phyloP scores from a whole-genome alignment of 2,113 vertebrate species.

The Halichoerus grypus region DNA sequence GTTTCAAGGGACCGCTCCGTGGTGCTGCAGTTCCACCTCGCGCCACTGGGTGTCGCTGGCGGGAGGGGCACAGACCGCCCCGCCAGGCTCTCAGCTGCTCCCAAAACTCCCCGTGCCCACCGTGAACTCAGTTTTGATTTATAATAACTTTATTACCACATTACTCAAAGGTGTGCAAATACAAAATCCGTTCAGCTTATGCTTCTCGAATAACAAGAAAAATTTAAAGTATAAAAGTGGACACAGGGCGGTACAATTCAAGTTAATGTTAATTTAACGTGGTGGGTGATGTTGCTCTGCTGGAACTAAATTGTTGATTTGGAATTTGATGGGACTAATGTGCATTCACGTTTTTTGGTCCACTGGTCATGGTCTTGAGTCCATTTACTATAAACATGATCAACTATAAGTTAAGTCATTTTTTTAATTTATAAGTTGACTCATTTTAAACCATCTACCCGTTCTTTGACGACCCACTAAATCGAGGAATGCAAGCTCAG shows the following conservation, averaged over 20 bases:
- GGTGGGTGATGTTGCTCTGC: not conserved
- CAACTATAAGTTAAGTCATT: not conserved
- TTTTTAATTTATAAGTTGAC: not conserved
- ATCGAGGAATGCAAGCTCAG: not conserved
- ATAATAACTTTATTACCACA: not conserved
- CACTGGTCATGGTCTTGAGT: not conserved
- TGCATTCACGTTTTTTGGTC: not conserved
- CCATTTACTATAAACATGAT: not conserved
- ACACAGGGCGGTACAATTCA: not conserved
- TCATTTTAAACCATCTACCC: not conserved
- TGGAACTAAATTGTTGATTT: not conserved
- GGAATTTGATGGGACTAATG: not conserved
- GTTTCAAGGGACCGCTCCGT: rapidly evolving
- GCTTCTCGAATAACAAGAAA: not conserved
- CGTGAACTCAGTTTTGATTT: not conserved
- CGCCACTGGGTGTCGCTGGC: not conserved
- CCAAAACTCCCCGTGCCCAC: not conserved
- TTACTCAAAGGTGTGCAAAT: not conserved
- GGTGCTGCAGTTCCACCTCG: not conserved
- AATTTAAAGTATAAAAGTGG: not conserved
- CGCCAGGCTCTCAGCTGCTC: not conserved
- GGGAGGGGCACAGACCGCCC: rapidly evolving
- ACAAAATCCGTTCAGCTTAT: not conserved
- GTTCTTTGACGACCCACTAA: not conserved
- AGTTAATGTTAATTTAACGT: not conserved